Evolutionary conservation across 64 coral and sea anemone species (phyloP), one percentile per base, ranked within the genome.

Genomic region (Pachyseris speciosa): DNA sequence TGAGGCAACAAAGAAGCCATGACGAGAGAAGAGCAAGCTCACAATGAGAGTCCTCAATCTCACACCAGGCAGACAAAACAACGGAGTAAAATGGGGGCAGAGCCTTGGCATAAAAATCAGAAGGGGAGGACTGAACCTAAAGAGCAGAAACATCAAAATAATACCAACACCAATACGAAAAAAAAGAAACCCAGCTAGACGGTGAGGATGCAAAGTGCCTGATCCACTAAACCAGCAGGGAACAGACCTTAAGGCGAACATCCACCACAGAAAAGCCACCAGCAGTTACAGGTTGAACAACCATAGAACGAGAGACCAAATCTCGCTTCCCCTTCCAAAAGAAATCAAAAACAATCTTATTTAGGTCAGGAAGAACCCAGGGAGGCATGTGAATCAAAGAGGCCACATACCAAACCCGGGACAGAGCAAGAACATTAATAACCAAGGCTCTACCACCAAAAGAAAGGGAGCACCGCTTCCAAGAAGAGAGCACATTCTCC

Each of bases 391-490:
- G 38, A 27, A 34, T 2, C 0, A 86, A 8, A 8, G 83, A 40
- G 0, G 43, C 19, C 1, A 66, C 53, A 22, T 92, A 75, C 83
- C 80, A 92, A 10, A 92, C n/a, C 12, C 69, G 17, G 2, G 52
- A 75, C 9, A 92, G 24, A 28, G 80, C 83, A 0, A 92, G 51
- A 6, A 71, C 72, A 78, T 86, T 92, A 19, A 67, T 15, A 12
- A 91, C 67, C 17, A 61, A 19, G 12, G 67, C 47, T 8, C 24
- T 91, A 1, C 89, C 89, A 4, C 26, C 13, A 1, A 44, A 78
- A 10, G 90, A 86, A 0, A 92, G 33, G 26, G 36, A 19, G 0
- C 53, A n/a, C 2, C 57, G 68, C 11, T 22, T 22, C 81, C 90
- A 92, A 5, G 90, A 92, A 2, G 30, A 4, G 3, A 86, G 34